Evolutionary conservation across 2,888 invertebrate genomes (phyloP), one percentile per base, ranked within the genome.

Genomic region (Agonum fuliginosum): DNA sequence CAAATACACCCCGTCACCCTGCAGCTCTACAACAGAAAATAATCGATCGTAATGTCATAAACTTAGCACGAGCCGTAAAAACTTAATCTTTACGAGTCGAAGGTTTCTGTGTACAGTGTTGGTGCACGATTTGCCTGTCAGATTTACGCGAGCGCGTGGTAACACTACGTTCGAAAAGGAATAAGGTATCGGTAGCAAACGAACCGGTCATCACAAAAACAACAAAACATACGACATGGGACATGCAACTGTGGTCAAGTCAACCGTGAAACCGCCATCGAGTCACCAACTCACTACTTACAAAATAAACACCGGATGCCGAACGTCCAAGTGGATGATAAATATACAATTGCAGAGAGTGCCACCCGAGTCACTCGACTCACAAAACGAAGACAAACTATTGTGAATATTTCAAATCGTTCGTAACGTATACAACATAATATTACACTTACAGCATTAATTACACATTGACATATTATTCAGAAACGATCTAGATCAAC

Each of bases 11-110:
- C 67, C 22, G 8, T 5, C 3, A 30, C 30, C 30, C 8, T 30
- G 12, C 54, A 5, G 22, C 54, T n/a, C 41, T 8, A 67, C 67
- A 43, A 70, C 46, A 70, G 46, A 46, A 70, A 70, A 70, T 70
- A 70, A 70, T 70, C 70, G 46, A 70, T 70, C 19, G 43, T 46
- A 70, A 67, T 43, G 70, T 46, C 46, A 70, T 70, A 70, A 70
- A 70, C 46, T 70, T 46, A 70, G 27, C 19, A 46, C 70, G 17
- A 70, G 27, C 24, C 70, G 70, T 70, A 70, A 70, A 70, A 70
- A 70, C 70, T 70, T 70, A 70, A 70, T 70, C 70, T 70, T 70
- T 70, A 70, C 70, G 70, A 46, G 70, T 46, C 27, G 24, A 70
- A 70, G 70, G 46, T 70, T 70, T 46, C 70, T 70, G 27, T 62